These are phyloP conservation scores for Chelonus formosanus DNA, from an alignment of 2,888 invertebrate genomes.

Conservation along the genomic window DNA sequence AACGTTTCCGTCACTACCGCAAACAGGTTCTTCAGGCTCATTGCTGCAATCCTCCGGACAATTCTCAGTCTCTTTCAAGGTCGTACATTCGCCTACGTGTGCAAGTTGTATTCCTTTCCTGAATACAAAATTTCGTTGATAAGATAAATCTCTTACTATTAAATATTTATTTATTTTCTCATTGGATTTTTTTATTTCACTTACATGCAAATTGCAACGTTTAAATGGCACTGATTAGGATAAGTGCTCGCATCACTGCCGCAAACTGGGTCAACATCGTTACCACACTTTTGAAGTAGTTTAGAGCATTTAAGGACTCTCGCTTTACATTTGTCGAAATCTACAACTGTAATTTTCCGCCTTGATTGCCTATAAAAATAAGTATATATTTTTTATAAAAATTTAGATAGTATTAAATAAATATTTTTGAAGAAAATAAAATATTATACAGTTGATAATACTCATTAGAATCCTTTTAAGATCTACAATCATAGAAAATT, in stretches of 20 bases:
- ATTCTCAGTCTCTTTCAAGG: constrained; percentile 72
- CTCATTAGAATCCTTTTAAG: no score
- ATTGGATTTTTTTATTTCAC: constrained; percentile 56
- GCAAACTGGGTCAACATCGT: constrained; percentile 81
- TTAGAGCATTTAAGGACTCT: constrained; percentile 81
- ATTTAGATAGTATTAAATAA: not conserved
- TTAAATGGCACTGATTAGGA: constrained; percentile 82
- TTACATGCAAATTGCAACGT: constrained; percentile 85
- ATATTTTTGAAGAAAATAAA: no score
- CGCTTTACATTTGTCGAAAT: constrained; percentile 82
- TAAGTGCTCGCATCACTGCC: constrained; percentile 90
- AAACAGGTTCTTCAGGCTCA: constrained; percentile 77
- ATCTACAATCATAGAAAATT: no score
- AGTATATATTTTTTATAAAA: constrained; percentile 3
- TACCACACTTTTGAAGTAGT: constrained; percentile 73
- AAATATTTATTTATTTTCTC: no score
- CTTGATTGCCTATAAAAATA: constrained; percentile 60
- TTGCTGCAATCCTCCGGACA: constrained; percentile 72
- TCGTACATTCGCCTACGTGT: constrained; percentile 87
- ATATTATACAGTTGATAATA: no score
- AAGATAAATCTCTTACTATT: not conserved
- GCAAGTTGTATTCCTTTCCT: constrained; percentile 87
- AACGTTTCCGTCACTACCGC: constrained; percentile 90
- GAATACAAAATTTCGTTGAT: constrained; percentile 37
- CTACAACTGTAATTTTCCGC: constrained; percentile 73